These are phyloP conservation scores for Podiceps cristatus DNA, from an alignment of 2,113 vertebrate genomes.

Conservation along the genomic window DNA sequence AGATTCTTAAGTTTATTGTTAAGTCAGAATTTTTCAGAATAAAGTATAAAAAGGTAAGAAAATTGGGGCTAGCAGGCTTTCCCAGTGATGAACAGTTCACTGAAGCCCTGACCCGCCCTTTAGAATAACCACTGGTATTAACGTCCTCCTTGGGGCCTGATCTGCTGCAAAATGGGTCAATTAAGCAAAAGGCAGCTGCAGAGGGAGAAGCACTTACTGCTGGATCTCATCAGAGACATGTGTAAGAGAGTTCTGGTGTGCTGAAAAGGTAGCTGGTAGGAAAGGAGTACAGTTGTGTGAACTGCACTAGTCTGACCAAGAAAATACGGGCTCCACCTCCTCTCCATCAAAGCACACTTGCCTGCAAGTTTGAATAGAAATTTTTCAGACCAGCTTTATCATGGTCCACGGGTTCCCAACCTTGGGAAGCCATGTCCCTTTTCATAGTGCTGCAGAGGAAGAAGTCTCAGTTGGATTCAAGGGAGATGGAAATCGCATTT, in stretches of 20 bases:
- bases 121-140: background rate
- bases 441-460: background rate
- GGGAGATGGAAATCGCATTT: background rate
- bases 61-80: background rate
- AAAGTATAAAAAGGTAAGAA: background rate
- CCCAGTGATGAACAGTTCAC: background rate
- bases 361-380: background rate
- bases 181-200: background rate
- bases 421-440: background rate
- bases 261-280: background rate
- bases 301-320: background rate
- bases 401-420: background rate
- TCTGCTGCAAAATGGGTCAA: constrained; percentile 4
- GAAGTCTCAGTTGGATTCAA: background rate
- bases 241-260: background rate
- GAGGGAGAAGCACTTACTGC: constrained; percentile 9
- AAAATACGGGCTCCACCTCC: background rate
- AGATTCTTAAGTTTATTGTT: background rate
- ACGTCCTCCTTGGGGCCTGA: constrained; percentile 13
- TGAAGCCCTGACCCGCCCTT: background rate
- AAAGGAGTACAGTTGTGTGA: background rate
- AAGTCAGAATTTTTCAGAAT: constrained; percentile 9
- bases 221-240: background rate
- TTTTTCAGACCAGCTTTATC: background rate
- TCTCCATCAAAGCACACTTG: background rate